Conservation (phyloP, 2,888 invertebrate species). For the Marronus borbonicus region DNA sequence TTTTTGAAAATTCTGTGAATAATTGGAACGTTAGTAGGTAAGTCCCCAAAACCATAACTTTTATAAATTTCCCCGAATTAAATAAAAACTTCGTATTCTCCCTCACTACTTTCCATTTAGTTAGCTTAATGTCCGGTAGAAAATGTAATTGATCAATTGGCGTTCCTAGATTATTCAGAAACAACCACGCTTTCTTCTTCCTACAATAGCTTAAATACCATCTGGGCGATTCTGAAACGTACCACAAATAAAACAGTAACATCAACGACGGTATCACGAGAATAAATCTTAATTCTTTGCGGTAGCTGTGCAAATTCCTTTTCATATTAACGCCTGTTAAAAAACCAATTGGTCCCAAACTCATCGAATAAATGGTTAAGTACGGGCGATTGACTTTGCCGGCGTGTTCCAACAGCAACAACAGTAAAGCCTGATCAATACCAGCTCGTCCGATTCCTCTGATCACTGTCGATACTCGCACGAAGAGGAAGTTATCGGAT, state of each 20-base stretch:
- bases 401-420: constrained; percentile 21
- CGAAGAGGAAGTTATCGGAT: background rate
- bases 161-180: constrained; percentile 25
- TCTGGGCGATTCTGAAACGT: constrained; percentile 41
- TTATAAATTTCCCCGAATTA: background rate
- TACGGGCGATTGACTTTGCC: constrained; percentile 6
- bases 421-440: background rate
- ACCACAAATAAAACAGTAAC: constrained; percentile 22
- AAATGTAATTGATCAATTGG: constrained; percentile 11
- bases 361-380: constrained; percentile 12
- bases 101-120: background rate
- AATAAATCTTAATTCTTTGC: constrained; percentile 24
- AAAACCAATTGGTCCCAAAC: background rate
- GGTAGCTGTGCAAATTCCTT: constrained; percentile 1
- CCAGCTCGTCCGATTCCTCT: constrained; percentile 23
- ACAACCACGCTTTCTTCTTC: constrained; percentile 38
- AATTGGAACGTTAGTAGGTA: constrained; percentile 19
- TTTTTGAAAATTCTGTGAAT: constrained; percentile 14
- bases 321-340: constrained; percentile 9
- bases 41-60: background rate
- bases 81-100: constrained; percentile 18
- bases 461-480: background rate
- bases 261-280: constrained; percentile 16
- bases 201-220: constrained; percentile 37
- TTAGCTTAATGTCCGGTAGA: constrained; percentile 29